Base-by-base conservation (phyloP, 2,888 invertebrate genomes). In the Sesia apiformis region DNA sequence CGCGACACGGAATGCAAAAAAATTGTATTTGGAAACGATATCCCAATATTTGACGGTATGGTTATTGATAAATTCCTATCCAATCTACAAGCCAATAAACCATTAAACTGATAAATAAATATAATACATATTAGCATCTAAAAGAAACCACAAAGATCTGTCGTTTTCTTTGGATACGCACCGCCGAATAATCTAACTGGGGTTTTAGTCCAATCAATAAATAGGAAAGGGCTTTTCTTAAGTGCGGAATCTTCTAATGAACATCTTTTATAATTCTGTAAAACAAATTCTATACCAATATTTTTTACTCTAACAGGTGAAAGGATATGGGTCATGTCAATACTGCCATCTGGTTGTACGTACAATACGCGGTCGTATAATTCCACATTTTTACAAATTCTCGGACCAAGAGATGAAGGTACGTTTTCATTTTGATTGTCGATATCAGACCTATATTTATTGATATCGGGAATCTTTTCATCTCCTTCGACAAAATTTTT, bases 181-280 rank as follows among this genome's bases (percentile, higher is more conserved):
- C 93, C 94, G 23, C 93, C 94, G 66, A 93, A 94, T 1, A 94
- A 84, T 60, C 91, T 83, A 0, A 94, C 92, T 0, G 93, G 92
- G 3, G 93, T 93, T 62, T 88, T 90, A 49, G 89, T 91, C 94
- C 94, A 94, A 65, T 92, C 91, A 55, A 94, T 90, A 41, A 92
- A 80, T 8, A 84, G 60, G 58, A 78, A 67, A 23, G 65, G 57
- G 58, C 72, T 74, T n/a, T 67, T 66, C 58, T 74, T 68, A 51
- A 82, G 66, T 0, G 60, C 51, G 1, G 81, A 79, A 52, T 81
- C 82, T 49, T 76, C 66, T 43, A 82, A 62, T 0, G 85, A 81
- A 62, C 88, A 89, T 59, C 73, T 78, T 58, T 82, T 84, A 59
- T 87, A 87, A 62, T 83, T 86, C 57, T 81, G 76, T 58, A 73